phyloP scores from a whole-genome alignment of 2,888 invertebrate genomes.

The Rotaria sp. region DNA sequence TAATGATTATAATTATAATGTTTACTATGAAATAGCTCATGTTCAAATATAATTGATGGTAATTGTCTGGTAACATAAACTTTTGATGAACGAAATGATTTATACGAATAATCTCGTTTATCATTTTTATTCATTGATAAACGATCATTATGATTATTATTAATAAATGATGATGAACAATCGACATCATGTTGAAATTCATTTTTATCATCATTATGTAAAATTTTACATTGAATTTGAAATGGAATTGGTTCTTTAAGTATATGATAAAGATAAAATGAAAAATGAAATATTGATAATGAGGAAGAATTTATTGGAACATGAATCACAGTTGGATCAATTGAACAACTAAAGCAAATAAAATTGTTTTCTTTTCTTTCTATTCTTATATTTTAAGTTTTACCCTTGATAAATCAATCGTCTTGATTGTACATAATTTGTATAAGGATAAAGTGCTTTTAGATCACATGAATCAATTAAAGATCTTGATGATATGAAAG shows the following conservation, averaged over 20 bases:
- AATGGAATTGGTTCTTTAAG: slow-evolving; percentile 9
- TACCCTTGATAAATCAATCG: slow-evolving; percentile 3
- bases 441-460: background rate
- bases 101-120: background rate
- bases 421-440: slow-evolving; percentile 2
- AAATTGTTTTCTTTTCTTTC: no score
- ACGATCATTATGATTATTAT: background rate
- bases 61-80: background rate
- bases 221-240: slow-evolving; percentile 11
- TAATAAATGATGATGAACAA: background rate
- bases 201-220: background rate
- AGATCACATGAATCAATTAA: slow-evolving; percentile 7
- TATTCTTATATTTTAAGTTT: background rate
- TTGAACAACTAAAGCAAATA: background rate
- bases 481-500: background rate
- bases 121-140: background rate
- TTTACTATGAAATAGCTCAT: background rate
- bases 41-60: background rate
- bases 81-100: background rate
- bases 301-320: background rate
- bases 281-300: background rate
- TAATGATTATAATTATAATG: background rate
- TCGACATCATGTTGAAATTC: background rate
- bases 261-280: slow-evolving; percentile 5
- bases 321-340: slow-evolving; percentile 1